Base-by-base conservation (phyloP, 2,113 vertebrate species). In the Leptodactylus fuscus region DNA sequence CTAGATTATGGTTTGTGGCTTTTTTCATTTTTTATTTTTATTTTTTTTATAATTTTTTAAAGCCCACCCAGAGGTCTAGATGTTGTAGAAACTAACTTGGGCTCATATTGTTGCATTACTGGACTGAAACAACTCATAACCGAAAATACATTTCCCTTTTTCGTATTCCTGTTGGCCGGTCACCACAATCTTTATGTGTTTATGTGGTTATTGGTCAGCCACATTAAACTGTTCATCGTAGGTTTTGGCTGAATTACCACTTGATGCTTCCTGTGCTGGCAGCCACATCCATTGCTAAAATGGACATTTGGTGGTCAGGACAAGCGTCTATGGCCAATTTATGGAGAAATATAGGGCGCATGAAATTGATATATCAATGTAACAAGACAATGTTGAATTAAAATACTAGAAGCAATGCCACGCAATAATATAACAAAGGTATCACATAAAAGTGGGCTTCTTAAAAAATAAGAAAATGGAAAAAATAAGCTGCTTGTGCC, bases 151-250 rank as follows among this genome's bases (percentile, higher is more conserved):
- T 69, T 36, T 10, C 2, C 1, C 32, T 38, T 69, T 69, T 34
- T 24, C 32, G 1, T 38, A 69, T 69, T 36, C 65, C 32, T 18
- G 65, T 38, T 9, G 65, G 34, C 65, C 65, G 13, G 34, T 38
- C 16, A 9, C 65, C 65, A 22, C 62, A 34, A 67, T 18, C 29
- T 34, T 9, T 3, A 2, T 67, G 29, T 69, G 65, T 69, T 15
- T 69, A 69, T 38, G 65, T 69, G 65, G 65, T 69, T 69, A 69
- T 22, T 22, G 65, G 65, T 36, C 32, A 69, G 34, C 65, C 65
- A 38, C 65, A 69, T 69, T 22, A 36, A 16, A 36, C 22, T 8
- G 65, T 38, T 6, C 15, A 10, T 38, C 0, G 8, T 4, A 34
- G 34, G 65, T 69, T 69, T 36, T 15, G 62, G 62, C 15, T 34